Evolutionary conservation across 2,888 invertebrate species (phyloP), one percentile per base, ranked within the genome.

Genomic region (Sesamia inferens): DNA sequence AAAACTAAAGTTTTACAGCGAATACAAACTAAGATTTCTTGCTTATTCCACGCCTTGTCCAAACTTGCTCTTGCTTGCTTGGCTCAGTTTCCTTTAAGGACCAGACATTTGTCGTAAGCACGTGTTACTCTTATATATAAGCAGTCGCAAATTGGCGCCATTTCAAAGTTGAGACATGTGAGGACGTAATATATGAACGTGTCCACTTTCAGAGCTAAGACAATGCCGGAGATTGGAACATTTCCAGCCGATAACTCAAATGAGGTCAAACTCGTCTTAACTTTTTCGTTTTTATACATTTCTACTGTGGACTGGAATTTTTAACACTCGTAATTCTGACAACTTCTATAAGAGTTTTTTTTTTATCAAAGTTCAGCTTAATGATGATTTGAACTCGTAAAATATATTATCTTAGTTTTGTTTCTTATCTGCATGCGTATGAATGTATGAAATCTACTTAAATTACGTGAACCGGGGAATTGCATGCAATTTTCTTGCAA

Each of bases 181-280:
- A 83, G 74, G 79, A 78, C 70, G 73, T 88, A 85, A 87, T 88
- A 86, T 87, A 87, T 85, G 85, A 83, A 83, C 82, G 85, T 87
- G 89, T 90, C 91, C 90, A 90, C 88, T 90, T 86, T 85, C 81
- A 76, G 86, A 89, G 79, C 87, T 88, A 86, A 93, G 91, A 94
- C 93, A 93, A 93, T 91, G 89, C 88, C 83, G 79, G 82, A 90
- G 90, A 93, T 94, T 94, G 94, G 94, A 93, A 87, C 88, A 86
- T 89, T 92, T 94, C 94, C 94, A 94, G 91, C 90, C 89, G 90
- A 93, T 93, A 91, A 90, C 88, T 91, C 84, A 91, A 94, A 93
- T 89, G 92, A 89, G 94, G 94, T 93, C 94, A 91, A 92, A 93
- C 91, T 90, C 83, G 82, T 83, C 85, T 85, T 81, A 85, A 89